Base-by-base conservation (phyloP, 1,140 invertebrate genomes). In the Meloidogyne hapla region DNA sequence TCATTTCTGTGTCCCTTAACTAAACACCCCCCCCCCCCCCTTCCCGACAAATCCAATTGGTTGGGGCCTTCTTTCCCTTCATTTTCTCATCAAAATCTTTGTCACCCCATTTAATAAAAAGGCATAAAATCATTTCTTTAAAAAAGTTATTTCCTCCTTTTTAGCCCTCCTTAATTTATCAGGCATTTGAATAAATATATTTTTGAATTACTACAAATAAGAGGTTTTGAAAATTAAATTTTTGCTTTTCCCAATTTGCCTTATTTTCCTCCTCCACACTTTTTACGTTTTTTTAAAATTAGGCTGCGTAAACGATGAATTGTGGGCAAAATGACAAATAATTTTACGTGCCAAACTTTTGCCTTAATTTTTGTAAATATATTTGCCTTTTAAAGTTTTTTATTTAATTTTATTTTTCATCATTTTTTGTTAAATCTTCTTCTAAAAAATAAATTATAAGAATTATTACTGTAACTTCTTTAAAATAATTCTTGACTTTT, bases 31-130 rank as follows among this genome's bases (percentile, higher is more conserved):
- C 6, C 15, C 10, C 6, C 5, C 23, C 12, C 9, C 25, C 18
- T 42, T 62, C 56, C 42, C 18, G 13, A 23, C 73, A 74, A 74
- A 66, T 67, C 73, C 45, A 66, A 66, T 74, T 66, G 64, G 62
- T 62, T 45, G 9, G 15, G 8, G 21, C 28, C 25, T 25, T 23
- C 1, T 1, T 26, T 13, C 28, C 33, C n/a, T 66, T 12, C 18
- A 61, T 38, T n/a, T 0, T 42, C 38, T 63, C 70, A 72, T 21
- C 15, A 48, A 33, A 26, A 42, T 73, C 28, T 67, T 33, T 62
- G 56, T 42, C 48, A 56, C 48, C 70, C 42, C 21, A 56, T 18
- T 33, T 61, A 61, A 73, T 73, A 61, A 61, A 63, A 63, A 28
- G 56, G 56, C 70, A 62, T n/a, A n/a, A 73, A 62, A 40, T 56